Conservation (phyloP, 2,888 invertebrate species). For the Nomada goodeniana region DNA sequence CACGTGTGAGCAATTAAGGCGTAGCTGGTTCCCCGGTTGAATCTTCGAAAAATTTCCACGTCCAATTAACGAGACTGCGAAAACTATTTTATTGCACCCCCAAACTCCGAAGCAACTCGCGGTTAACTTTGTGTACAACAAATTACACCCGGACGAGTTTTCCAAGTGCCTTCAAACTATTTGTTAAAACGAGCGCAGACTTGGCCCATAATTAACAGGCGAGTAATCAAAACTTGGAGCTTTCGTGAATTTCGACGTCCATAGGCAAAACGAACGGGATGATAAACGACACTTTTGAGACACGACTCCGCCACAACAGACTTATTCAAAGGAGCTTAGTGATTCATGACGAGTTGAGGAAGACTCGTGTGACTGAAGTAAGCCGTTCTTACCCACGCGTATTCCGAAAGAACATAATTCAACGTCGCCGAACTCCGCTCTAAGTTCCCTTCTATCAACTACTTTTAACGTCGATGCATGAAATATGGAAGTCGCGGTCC, state of each 20-base stretch:
- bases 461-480: neutral
- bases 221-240: neutral
- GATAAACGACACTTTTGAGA: constrained; percentile 13
- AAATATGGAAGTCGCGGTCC: constrained; percentile 10
- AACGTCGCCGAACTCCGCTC: neutral
- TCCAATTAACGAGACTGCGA: constrained; percentile 18
- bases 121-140: neutral
- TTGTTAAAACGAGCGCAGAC: neutral
- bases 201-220: neutral
- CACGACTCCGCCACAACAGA: neutral
- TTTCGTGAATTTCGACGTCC: neutral
- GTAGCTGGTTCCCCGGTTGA: neutral
- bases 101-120: neutral
- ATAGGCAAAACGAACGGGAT: neutral
- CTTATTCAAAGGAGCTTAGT: neutral
- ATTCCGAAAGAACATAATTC: neutral
- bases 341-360: neutral
- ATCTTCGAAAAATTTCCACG: neutral
- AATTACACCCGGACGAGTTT: neutral
- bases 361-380: neutral
- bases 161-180: neutral
- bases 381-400: neutral
- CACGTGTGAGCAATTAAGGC: constrained; percentile 19
- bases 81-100: neutral
- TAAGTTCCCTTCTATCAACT: neutral